phyloP scores from a whole-genome alignment of 2,797 vertebrate genomes.

The Malacoctenus gilli region DNA sequence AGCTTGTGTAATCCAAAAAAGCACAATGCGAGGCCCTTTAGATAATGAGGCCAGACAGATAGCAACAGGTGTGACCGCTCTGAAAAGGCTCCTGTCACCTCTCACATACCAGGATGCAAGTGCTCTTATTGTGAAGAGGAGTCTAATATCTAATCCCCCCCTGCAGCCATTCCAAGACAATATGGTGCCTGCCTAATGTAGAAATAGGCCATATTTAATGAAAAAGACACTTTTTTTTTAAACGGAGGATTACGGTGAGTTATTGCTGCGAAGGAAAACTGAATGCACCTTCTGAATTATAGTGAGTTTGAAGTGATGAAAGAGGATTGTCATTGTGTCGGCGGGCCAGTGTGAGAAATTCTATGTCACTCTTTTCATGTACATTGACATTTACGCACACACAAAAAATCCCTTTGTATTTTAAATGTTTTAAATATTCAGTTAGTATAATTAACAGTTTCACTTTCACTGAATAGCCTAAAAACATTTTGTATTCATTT shows the following conservation, averaged over 20 bases:
- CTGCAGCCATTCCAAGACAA: slow-evolving; percentile 58
- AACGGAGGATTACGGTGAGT: slow-evolving; percentile 15
- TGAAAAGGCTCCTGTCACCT: slow-evolving; percentile 51
- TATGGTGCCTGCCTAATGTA: slow-evolving; percentile 50
- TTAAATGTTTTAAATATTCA: too few relatives aligned
- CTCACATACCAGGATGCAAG: slow-evolving; percentile 44
- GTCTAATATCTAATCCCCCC: slow-evolving; percentile 66
- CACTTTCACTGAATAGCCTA: background rate
- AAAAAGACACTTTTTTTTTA: slow-evolving; percentile 18
- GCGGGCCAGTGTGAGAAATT: background rate
- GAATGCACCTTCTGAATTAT: background rate
- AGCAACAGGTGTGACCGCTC: slow-evolving; percentile 53
- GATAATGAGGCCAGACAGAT: slow-evolving; percentile 46
- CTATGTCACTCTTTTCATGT: background rate
- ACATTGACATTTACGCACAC: background rate
- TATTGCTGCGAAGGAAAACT: slow-evolving; percentile 31
- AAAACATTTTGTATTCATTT: background rate
- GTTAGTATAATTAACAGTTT: background rate
- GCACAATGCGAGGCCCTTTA: slow-evolving; percentile 26
- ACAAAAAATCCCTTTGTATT: too few relatives aligned
- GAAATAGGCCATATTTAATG: slow-evolving; percentile 55
- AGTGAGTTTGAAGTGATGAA: background rate
- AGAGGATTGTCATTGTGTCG: slow-evolving; percentile 3
- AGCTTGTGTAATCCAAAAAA: slow-evolving; percentile 28
- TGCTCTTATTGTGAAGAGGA: slow-evolving; percentile 62